Evolutionary conservation across 2,888 invertebrate genomes (phyloP), one percentile per base, ranked within the genome.

Genomic region (Iselma pallidipennis): DNA sequence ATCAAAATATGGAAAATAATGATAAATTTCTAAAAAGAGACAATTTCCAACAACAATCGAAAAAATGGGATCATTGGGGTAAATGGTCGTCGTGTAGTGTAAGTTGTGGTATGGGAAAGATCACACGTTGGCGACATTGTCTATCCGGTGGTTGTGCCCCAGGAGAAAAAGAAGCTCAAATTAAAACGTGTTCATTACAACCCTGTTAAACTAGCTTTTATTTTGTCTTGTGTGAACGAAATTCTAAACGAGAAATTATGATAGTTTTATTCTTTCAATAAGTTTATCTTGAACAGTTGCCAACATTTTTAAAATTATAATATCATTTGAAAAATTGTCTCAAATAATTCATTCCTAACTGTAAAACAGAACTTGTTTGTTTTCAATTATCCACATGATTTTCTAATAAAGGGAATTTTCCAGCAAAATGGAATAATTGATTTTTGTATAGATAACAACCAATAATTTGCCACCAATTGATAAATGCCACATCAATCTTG

Each of bases 101-200:
- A 4, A 78, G 80, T 23, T 84, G 84, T 65, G 84, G 84, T 12
- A 73, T 80, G 37, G 84, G 84, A 23, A 81, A 80, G 66, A 75
- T 81, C 66, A 76, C 78, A 61, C 72, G 84, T 71, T 84, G 82
- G 84, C 75, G 83, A 49, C 83, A 84, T 71, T 85, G 84, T 67
- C 76, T 84, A 16, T 76, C 78, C 2, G 81, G 81, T 37, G 80
- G 79, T 50, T 85, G 84, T 70, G 78, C 79, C 9, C 57, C 75
- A 2, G 84, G 83, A 12, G 84, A 84, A 68, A 84, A 84, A 63
- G 84, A 84, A 69, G 84, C 84, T 5, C 84, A 84, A 72, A 81
- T 84, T 61, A 83, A 81, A 72, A 83, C 81, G 4, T 84, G 84
- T 67, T 80, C 81, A 21, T 69, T 79, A 61, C 73, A 82, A 42